phyloP scores from a whole-genome alignment of 2,797 vertebrate species.

The Spondyliosoma cantharus region DNA sequence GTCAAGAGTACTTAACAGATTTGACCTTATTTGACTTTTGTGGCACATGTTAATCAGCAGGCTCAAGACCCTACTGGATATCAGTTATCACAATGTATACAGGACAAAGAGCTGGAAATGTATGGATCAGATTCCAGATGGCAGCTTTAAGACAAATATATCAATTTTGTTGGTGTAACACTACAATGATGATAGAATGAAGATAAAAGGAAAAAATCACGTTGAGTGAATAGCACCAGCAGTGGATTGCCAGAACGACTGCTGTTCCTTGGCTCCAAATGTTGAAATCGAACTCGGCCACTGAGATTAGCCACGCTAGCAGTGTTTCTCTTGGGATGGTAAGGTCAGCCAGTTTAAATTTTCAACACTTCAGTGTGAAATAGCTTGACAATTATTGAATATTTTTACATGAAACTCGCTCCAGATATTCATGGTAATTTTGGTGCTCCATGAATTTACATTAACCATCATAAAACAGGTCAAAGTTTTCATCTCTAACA shows the following conservation, averaged over 20 bases:
- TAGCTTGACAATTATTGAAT: constrained; percentile 5
- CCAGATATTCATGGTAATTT: background rate
- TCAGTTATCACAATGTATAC: constrained; percentile 2
- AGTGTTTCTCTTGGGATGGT: background rate
- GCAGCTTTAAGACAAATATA: constrained; percentile 23
- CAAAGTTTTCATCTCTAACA: background rate
- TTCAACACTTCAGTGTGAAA: constrained; percentile 10
- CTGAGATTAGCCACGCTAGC: constrained; percentile 24
- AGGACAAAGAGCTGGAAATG: background rate
- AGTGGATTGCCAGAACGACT: background rate
- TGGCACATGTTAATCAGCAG: constrained; percentile 61
- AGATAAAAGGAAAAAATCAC: constrained; percentile 22
- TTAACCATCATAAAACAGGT: background rate
- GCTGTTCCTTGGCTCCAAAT: constrained; percentile 20
- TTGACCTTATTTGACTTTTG: constrained; percentile 63
- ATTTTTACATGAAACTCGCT: constrained; percentile 4
- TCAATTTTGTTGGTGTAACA: constrained; percentile 2
- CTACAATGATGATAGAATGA: constrained; percentile 20
- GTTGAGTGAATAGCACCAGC: background rate
- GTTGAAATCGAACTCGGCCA: constrained; percentile 17
- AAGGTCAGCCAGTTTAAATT: background rate
- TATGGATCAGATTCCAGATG: constrained; percentile 16
- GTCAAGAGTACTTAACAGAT: constrained; percentile 47
- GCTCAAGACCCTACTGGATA: constrained; percentile 22
- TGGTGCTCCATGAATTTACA: background rate